A percentile compares a stretch with the other conserved stretches of the same genome.
Evolutionary conservation across 2,888 invertebrate genomes (phyloP).

Genomic region (Nymphalis urticae): DNA sequence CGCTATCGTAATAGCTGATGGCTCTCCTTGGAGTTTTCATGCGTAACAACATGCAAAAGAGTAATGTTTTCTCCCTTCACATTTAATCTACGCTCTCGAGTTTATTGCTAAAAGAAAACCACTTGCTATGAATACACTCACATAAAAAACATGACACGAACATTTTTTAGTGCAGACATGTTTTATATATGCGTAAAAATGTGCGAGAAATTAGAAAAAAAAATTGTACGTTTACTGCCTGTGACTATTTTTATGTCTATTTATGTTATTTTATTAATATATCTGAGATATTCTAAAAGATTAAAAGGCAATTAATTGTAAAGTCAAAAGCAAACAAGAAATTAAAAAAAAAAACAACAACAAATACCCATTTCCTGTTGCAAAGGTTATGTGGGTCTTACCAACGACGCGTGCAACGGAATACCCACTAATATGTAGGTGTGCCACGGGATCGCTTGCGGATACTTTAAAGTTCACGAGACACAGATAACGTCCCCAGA

Average conservation of each 20-base stretch:
- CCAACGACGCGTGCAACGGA: too few species aligned
- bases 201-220: background rate
- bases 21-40: slow-evolving; percentile 57
- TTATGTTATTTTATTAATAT: too few species aligned
- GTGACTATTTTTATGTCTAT: background rate
- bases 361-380: too few species aligned
- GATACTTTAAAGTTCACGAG: too few species aligned
- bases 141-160: slow-evolving; percentile 6
- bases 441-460: too few species aligned
- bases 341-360: too few species aligned
- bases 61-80: slow-evolving; percentile 51
- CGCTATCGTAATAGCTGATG: slow-evolving; percentile 64
- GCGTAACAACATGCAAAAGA: slow-evolving; percentile 55
- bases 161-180: slow-evolving; percentile 7
- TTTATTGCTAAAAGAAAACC: slow-evolving; percentile 49
- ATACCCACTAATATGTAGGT: too few species aligned
- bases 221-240: background rate
- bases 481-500: too few species aligned
- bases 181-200: slow-evolving; percentile 3
- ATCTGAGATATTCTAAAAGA: too few species aligned
- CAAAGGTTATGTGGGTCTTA: too few species aligned
- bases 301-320: too few species aligned
- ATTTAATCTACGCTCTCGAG: slow-evolving; percentile 60
- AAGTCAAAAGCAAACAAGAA: too few species aligned
- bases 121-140: slow-evolving; percentile 1